Evolutionary conservation across 2,113 vertebrate species (phyloP).

Genomic region (Indri indri): DNA sequence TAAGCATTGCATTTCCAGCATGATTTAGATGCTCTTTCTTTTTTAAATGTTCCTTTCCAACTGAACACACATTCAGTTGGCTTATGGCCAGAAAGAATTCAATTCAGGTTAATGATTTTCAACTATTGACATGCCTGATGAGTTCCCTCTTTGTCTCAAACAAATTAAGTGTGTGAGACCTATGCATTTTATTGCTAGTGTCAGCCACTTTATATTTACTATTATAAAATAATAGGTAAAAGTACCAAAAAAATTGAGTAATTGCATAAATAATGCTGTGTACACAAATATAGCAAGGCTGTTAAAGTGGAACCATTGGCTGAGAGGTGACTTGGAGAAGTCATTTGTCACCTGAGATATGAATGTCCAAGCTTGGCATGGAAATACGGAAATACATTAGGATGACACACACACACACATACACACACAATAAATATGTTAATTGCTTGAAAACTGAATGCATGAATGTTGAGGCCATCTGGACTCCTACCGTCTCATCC

Average conservation of each 20-base stretch:
- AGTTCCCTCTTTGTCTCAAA: slow-evolving; percentile 5
- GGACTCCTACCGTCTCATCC: background rate
- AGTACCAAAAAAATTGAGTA: background rate
- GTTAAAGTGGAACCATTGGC: background rate
- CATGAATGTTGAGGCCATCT: background rate
- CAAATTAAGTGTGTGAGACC: background rate
- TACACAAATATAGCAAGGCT: background rate
- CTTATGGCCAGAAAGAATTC: slow-evolving; percentile 13
- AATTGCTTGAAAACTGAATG: slow-evolving; percentile 24
- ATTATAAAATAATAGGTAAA: slow-evolving; percentile 31
- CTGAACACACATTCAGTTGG: background rate
- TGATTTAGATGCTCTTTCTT: background rate
- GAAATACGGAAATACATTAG: background rate
- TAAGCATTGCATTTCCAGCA: background rate
- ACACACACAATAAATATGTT: background rate
- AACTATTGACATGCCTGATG: background rate
- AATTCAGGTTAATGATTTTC: slow-evolving; percentile 42
- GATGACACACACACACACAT: background rate
- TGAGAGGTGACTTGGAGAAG: slow-evolving; percentile 21
- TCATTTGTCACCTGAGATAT: slow-evolving; percentile 13
- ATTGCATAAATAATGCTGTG: background rate
- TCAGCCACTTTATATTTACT: background rate
- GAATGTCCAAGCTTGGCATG: background rate
- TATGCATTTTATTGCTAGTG: slow-evolving; percentile 6
- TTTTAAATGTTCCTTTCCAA: slow-evolving; percentile 31